Base-by-base conservation (phyloP, 2,888 invertebrate species). In the Tryphoninae sp. region DNA sequence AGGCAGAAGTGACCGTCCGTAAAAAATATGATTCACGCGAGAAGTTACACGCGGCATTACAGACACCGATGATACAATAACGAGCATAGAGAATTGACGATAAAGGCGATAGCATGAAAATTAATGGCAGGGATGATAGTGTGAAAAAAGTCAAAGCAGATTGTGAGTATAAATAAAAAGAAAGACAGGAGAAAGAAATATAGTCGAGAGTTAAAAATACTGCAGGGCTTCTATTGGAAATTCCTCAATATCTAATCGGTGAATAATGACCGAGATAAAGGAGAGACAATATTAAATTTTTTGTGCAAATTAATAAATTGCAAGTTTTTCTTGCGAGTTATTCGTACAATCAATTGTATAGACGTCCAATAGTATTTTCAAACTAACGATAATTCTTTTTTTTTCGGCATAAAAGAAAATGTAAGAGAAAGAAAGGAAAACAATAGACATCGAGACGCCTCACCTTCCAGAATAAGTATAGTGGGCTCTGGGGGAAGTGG, bases 381-480 rank as follows among this genome's bases (percentile, higher is more conserved):
- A 59, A 42, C 45, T 22, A 9, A 9, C 45, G 45, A 45, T 45
- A 45, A 33, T 26, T 26, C 0, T 33, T 3, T 45, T 45, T 11
- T 45, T 13, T 45, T 13, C 9, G 13, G 13, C 1, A 45, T 3
- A 13, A 45, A 45, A 55, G 55, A 55, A 19, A 72, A 33, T 26
- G 33, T 59, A 13, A 58, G 26, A 58, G 40, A 45, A 68, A 23
- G 49, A 49, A 51, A 42, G n/a, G 22, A 55, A 75, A 75, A 68
- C 26, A 45, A 78, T 58, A 26, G 72, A 58, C 45, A 77, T 61
- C 74, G 75, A 72, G 71, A 69, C 40, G 86, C 92, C 92, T 94
- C 95, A 97, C 97, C 97, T 97, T 97, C 96, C 91, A 97, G 94
- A 91, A 97, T 96, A 89, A 97, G 95, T 93, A 97, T 96, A 92